These are phyloP conservation scores for Calephelis virginiensis DNA, from an alignment of 1,140 invertebrate genomes.

Conservation along the genomic window DNA sequence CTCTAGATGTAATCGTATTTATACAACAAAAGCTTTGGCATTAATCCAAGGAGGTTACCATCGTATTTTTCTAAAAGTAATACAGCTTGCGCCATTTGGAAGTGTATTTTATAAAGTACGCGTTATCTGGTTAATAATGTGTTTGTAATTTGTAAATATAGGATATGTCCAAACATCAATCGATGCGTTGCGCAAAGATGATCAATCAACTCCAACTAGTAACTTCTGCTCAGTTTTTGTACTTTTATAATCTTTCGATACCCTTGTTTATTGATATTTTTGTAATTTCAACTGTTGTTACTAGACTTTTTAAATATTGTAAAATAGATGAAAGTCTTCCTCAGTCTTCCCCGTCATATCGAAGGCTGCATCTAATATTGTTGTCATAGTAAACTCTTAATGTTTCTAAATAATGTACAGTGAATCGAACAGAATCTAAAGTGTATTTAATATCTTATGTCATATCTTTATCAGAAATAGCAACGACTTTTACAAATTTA, in stretches of 20 bases:
- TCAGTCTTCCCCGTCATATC: slow-evolving; percentile 54
- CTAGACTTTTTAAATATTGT: slow-evolving; percentile 29
- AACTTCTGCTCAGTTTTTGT: slow-evolving; percentile 66
- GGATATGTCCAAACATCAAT: background rate
- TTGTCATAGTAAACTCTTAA: slow-evolving; percentile 2
- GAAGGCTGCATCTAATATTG: slow-evolving; percentile 9
- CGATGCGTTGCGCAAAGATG: background rate
- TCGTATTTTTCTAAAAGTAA: slow-evolving; percentile 72
- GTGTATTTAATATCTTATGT: slow-evolving; percentile 24
- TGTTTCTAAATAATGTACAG: slow-evolving; percentile 17
- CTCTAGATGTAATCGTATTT: slow-evolving; percentile 72
- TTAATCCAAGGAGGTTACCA: slow-evolving; percentile 64
- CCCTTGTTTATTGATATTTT: slow-evolving; percentile 34
- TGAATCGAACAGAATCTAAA: slow-evolving; percentile 26
- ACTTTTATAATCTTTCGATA: slow-evolving; percentile 63
- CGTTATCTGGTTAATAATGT: slow-evolving; percentile 30
- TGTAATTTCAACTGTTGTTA: slow-evolving; percentile 30
- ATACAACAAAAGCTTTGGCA: slow-evolving; percentile 70
- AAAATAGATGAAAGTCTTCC: slow-evolving; percentile 59
- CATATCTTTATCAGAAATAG: slow-evolving; percentile 5
- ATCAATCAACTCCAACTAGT: slow-evolving; percentile 10
- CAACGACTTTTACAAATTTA: slow-evolving; percentile 4
- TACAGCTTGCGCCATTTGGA: slow-evolving; percentile 45
- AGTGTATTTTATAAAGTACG: slow-evolving; percentile 20
- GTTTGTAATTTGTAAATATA: slow-evolving; percentile 23